These are phyloP conservation scores for Conger conger DNA, from an alignment of 2,113 vertebrate species.

Conservation along the genomic window DNA sequence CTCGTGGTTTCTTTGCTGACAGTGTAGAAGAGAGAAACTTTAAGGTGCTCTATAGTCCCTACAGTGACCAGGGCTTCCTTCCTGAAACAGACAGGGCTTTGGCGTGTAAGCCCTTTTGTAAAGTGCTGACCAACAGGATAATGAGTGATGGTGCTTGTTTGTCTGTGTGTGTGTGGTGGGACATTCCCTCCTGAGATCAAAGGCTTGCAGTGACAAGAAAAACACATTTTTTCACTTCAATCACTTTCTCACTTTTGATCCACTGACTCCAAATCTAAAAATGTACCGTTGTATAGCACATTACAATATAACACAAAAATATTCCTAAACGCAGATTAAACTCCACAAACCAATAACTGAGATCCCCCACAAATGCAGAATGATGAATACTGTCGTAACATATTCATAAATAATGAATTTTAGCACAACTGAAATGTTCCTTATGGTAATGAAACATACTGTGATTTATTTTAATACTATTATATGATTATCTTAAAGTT, in stretches of 20 bases:
- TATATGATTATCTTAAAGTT: too few species aligned
- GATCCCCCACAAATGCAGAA: background rate
- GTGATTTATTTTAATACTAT: too few species aligned
- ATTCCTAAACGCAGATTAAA: background rate
- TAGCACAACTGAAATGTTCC: background rate
- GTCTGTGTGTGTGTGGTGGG: constrained; percentile 21
- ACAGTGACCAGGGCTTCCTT: background rate
- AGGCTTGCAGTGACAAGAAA: constrained; percentile 45
- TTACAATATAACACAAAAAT: background rate
- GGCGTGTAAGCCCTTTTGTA: background rate
- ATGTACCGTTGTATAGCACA: background rate
- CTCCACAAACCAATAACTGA: background rate
- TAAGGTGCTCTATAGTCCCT: background rate
- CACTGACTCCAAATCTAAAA: constrained; percentile 24
- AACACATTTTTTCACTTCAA: background rate
- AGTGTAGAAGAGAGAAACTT: background rate
- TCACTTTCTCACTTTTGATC: constrained; percentile 49
- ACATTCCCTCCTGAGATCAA: constrained; percentile 66
- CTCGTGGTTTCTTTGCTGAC: background rate
- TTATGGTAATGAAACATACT: too few species aligned
- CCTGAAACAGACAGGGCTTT: background rate
- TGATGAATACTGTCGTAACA: background rate
- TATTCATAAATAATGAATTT: background rate
- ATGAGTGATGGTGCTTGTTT: background rate
- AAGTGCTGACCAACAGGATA: background rate